Evolutionary conservation across 2,888 invertebrate species (phyloP), one percentile per base, ranked within the genome.

Genomic region (Podotricha telesiphe): DNA sequence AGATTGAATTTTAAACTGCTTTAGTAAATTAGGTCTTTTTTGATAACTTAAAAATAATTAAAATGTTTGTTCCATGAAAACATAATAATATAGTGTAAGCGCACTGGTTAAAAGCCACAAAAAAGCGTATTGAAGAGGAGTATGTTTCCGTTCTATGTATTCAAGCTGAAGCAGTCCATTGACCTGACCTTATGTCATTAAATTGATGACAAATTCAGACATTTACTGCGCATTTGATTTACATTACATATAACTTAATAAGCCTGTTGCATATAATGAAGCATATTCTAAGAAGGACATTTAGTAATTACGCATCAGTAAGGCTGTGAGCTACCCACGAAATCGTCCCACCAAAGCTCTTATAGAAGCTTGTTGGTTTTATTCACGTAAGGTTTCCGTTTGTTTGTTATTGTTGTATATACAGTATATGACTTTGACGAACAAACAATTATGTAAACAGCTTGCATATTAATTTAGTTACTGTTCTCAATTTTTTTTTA

Each of bases 381-480:
- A 78, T 81, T 79, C 80, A 72, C 51, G 28, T 47, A 71, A 73
- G 68, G 66, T 75, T 76, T 75, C 76, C 78, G 73, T 68, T 75
- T 4, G 3, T 28, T 28, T n/a, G n/a, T n/a, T n/a, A n/a, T n/a
- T n/a, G n/a, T n/a, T 72, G 64, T 75, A 74, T 53, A 53, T n/a
- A 8, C 10, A 28, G 28, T 53, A 55, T 76, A 78, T 70, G 76
- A 73, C 67, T 75, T 75, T 63, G 64, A 58, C 67, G 15, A 10
- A 51, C 17, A 40, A 63, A 69, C 47, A 62, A 56, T 55, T 51
- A 61, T 37, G 20, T 53, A 50, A 37, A 19, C 63, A 55, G 28
- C 17, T 55, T 55, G 11, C 34, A 55, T 17, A 37, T 55, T 55
- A 17, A 34, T 37, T 13, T 63, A 63, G 37, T 51, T 67, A 67